phyloP scores from a whole-genome alignment of 2,113 vertebrate species.

The Blennius ocellaris region DNA sequence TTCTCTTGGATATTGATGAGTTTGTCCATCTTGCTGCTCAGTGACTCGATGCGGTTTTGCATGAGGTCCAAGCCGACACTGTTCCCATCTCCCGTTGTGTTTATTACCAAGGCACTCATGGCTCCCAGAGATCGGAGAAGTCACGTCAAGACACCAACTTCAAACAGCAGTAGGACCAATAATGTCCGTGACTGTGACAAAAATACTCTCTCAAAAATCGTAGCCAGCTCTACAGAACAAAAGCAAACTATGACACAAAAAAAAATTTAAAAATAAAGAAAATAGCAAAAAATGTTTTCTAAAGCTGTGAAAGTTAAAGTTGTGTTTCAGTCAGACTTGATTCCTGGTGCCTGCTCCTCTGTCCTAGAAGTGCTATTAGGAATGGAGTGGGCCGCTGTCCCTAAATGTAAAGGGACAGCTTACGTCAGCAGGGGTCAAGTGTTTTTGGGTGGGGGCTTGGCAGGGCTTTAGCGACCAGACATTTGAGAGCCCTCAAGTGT shows the following conservation, averaged over 20 bases:
- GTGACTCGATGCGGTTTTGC: slow-evolving; percentile 85
- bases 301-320: slow-evolving; percentile 3
- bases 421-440: slow-evolving; percentile 80
- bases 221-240: slow-evolving; percentile 68
- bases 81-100: slow-evolving; percentile 60
- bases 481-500: slow-evolving; percentile 83
- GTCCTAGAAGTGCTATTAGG: slow-evolving; percentile 66
- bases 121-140: slow-evolving; percentile 31
- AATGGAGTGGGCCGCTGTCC: slow-evolving; percentile 74
- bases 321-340: slow-evolving; percentile 46
- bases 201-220: slow-evolving; percentile 49
- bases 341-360: slow-evolving; percentile 63
- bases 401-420: slow-evolving; percentile 79
- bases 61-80: slow-evolving; percentile 78
- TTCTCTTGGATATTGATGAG: slow-evolving; percentile 87
- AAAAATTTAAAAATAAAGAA: slow-evolving; percentile 14
- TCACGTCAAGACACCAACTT: slow-evolving; percentile 61
- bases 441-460: slow-evolving; percentile 78
- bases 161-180: slow-evolving; percentile 33
- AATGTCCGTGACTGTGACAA: slow-evolving; percentile 51
- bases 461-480: slow-evolving; percentile 73
- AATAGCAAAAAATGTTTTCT: slow-evolving; percentile 24
- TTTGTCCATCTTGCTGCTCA: slow-evolving; percentile 89
- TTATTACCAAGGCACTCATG: slow-evolving; percentile 80
- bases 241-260: background rate